Evolutionary conservation across 2,113 vertebrate species (phyloP).

Genomic region (Oncorhynchus kisutch): DNA sequence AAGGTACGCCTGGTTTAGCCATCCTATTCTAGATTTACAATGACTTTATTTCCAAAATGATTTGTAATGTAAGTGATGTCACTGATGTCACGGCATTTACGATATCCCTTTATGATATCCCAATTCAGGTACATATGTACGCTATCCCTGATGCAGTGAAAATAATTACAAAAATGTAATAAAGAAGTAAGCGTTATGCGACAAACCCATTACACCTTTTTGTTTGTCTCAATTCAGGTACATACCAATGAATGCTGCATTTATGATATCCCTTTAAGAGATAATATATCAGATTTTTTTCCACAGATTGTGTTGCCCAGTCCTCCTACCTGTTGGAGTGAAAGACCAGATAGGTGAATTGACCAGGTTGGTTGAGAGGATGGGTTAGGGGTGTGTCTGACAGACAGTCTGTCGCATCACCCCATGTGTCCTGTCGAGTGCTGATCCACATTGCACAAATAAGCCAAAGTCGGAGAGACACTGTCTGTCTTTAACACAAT

Average conservation of each 20-base stretch:
- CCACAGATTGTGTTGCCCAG: not conserved
- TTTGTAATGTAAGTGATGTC: not conserved
- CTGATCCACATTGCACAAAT: not conserved
- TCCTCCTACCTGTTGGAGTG: not conserved
- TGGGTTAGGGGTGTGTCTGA: not conserved
- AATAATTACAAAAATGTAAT: not conserved
- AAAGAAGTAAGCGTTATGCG: no score
- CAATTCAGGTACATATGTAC: not conserved
- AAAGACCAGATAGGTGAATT: not conserved
- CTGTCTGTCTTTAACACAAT: not conserved
- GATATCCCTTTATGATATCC: no score
- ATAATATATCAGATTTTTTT: not conserved
- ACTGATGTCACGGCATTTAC: no score
- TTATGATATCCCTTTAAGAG: not conserved
- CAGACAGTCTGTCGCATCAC: no score
- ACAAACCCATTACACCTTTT: no score
- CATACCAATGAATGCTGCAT: not conserved
- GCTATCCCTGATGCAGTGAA: not conserved
- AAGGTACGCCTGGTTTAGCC: not conserved
- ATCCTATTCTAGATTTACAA: not conserved
- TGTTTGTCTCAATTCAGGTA: not conserved
- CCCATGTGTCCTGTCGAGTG: not conserved
- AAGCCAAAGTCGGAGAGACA: slow-evolving; percentile 10
- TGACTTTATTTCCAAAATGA: not conserved
- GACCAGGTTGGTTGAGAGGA: not conserved